phyloP scores from a whole-genome alignment of 2,113 vertebrate species.

The Mola mola region DNA sequence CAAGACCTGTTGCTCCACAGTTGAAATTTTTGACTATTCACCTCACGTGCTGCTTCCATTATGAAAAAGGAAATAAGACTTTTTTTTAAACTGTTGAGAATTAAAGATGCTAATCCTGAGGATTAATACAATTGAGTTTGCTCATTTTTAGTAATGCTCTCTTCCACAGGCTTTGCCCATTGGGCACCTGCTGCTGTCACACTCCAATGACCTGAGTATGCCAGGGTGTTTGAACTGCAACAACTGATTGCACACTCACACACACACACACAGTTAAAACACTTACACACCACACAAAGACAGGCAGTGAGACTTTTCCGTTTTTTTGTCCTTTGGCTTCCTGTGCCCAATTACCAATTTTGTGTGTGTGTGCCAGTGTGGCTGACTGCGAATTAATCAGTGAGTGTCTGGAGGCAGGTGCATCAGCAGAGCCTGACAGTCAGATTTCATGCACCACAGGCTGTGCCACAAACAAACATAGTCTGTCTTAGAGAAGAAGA shows the following conservation, averaged over 20 bases:
- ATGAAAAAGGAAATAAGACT: constrained; percentile 68
- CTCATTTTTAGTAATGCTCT: constrained; percentile 76
- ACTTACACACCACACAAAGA: constrained; percentile 39
- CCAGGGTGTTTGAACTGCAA: constrained; percentile 56
- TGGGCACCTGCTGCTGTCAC: constrained; percentile 78
- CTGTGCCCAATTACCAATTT: constrained; percentile 69
- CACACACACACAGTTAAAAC: background rate
- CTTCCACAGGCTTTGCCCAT: constrained; percentile 76
- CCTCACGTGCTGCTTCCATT: constrained; percentile 56
- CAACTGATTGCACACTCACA: constrained; percentile 26
- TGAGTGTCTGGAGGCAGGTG: constrained; percentile 53
- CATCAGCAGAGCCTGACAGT: constrained; percentile 72
- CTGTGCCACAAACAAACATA: constrained; percentile 59
- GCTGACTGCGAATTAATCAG: constrained; percentile 15
- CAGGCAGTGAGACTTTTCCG: constrained; percentile 58
- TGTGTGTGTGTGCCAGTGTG: constrained; percentile 11
- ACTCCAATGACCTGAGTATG: constrained; percentile 49
- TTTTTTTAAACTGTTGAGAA: constrained; percentile 69
- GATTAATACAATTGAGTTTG: constrained; percentile 83
- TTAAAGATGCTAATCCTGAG: constrained; percentile 76
- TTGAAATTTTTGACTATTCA: constrained; percentile 47
- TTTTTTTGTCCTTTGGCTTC: constrained; percentile 65
- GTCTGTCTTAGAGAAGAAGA: constrained; percentile 42
- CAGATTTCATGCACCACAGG: constrained; percentile 76
- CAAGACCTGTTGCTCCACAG: constrained; percentile 12